Conservation (phyloP, 2,113 vertebrate species). For the Pterophyllum scalare region DNA sequence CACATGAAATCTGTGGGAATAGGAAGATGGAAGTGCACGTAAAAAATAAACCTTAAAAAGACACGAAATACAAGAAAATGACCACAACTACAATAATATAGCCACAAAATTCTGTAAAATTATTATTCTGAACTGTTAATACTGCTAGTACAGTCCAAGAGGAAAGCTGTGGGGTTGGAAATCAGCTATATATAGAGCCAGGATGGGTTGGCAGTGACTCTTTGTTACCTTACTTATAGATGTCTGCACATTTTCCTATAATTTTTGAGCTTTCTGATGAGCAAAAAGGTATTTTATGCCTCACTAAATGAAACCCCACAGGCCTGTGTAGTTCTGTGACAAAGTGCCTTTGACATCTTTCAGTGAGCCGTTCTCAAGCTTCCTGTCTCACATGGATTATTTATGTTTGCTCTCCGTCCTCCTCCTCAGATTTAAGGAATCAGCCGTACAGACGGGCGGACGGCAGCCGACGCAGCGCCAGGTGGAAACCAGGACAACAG, state of each 20-base stretch:
- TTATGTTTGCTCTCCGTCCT: neutral
- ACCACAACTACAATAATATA: neutral
- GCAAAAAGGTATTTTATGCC: neutral
- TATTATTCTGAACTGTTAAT: neutral
- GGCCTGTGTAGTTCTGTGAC: neutral
- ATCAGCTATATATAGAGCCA: neutral
- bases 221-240: neutral
- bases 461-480: conserved; percentile 84
- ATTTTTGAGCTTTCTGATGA: neutral
- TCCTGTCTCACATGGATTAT: neutral
- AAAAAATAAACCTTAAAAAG: too few species aligned
- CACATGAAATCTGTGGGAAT: neutral
- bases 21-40: neutral
- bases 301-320: neutral
- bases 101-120: neutral
- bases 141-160: neutral
- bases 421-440: conserved; percentile 86
- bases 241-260: neutral
- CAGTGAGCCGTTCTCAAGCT: neutral
- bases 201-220: neutral
- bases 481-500: conserved; percentile 83
- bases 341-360: neutral
- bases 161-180: rapidly evolving
- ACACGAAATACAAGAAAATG: neutral
- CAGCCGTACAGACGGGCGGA: conserved; percentile 91